Conservation (phyloP, 2,888 invertebrate species). For the Plebejus argus region DNA sequence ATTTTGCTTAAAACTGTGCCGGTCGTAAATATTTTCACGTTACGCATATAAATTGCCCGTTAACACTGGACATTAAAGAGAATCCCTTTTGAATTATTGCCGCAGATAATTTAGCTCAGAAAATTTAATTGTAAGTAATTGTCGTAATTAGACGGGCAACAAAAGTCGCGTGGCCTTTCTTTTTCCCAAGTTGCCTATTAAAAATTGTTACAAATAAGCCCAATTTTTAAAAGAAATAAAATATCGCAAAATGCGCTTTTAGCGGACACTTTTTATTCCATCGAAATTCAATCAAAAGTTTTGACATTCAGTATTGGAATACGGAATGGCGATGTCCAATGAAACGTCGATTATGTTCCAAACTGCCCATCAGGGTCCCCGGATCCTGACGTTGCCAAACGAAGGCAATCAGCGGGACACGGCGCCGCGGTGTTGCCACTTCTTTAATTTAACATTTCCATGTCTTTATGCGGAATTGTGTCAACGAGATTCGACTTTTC, state of each 20-base stretch:
- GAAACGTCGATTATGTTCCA: slow-evolving; percentile 30
- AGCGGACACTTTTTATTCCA: neutral
- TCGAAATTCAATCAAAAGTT: slow-evolving; percentile 34
- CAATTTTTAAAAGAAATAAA: neutral
- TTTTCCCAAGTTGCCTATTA: neutral
- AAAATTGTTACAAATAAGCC: neutral
- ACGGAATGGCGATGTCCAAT: slow-evolving; percentile 22
- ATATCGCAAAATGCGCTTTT: neutral
- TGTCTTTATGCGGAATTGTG: slow-evolving; percentile 31
- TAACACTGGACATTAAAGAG: slow-evolving; percentile 22
- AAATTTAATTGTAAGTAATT: slow-evolving; percentile 22
- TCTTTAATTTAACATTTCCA: slow-evolving; percentile 40
- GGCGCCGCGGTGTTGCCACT: slow-evolving; percentile 36
- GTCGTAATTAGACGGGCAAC: slow-evolving; percentile 7
- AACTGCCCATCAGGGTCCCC: slow-evolving; percentile 35
- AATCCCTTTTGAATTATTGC: slow-evolving; percentile 29
- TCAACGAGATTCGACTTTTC: slow-evolving; percentile 28
- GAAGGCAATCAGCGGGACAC: slow-evolving; percentile 54
- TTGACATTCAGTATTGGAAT: slow-evolving; percentile 25
- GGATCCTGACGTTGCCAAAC: slow-evolving; percentile 53
- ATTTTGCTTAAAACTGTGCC: neutral
- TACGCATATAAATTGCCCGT: slow-evolving; percentile 22
- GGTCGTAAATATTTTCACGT: slow-evolving; percentile 21
- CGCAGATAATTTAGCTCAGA: slow-evolving; percentile 12
- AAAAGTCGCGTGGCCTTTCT: neutral